Percentiles rank a stretch among this genome's conserved stretches.
Conservation (phyloP, 2,797 vertebrate genomes). For the Gymnothorax reevesii region DNA sequence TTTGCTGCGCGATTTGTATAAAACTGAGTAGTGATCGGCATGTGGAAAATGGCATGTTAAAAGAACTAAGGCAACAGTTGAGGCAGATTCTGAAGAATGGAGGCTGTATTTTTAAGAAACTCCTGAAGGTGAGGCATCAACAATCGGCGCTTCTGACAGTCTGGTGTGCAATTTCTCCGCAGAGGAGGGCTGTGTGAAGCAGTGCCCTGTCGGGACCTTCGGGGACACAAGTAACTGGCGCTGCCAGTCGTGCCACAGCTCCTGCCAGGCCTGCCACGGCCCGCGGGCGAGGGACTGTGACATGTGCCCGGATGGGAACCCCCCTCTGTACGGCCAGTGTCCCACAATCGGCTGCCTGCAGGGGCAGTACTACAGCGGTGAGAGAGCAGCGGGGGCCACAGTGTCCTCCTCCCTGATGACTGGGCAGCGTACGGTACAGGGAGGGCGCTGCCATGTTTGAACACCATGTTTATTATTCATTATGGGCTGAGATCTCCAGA, state of each 20-base stretch:
- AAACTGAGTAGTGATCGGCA: background rate
- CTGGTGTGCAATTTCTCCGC: background rate
- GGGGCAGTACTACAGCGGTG: constrained; percentile 75
- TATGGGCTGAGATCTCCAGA: background rate
- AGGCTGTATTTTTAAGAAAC: background rate
- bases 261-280: constrained; percentile 73
- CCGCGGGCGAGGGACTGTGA: constrained; percentile 67
- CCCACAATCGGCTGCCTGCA: constrained; percentile 66
- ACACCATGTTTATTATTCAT: background rate
- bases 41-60: background rate
- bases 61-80: background rate
- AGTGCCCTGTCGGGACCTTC: constrained; percentile 70
- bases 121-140: background rate
- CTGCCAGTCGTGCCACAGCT: constrained; percentile 74
- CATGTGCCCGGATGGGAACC: constrained; percentile 64
- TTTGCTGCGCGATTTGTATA: background rate
- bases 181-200: constrained; percentile 72
- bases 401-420: background rate
- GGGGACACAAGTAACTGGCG: constrained; percentile 70
- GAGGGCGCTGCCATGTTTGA: background rate
- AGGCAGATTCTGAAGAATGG: background rate
- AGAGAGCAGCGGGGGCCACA: constrained; percentile 38
- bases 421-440: background rate
- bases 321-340: constrained; percentile 71
- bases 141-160: background rate